Evolutionary conservation across 2,797 vertebrate species (phyloP), one percentile per base, ranked within the genome.

Genomic region (Thalassophryne amazonica): DNA sequence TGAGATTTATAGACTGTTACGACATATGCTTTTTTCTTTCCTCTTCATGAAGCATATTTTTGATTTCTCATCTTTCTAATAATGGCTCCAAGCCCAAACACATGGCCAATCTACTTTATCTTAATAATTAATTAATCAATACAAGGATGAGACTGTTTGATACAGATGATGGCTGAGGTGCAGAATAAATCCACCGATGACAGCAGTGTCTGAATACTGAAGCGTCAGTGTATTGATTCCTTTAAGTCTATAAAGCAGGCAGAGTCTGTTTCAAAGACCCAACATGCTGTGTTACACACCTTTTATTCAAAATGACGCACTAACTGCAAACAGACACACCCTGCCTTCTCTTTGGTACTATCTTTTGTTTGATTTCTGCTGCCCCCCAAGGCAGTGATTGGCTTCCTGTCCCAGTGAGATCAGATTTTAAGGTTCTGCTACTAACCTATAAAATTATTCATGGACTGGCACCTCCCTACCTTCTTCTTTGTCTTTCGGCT

Each of bases 121-220:
- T 29, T 20, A 17, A 52, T 47, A 57, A 54, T 35, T 9, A 15
- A 22, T 60, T 57, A 56, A 50, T 57, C 18, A 60, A 39, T 52
- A 55, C 1, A 30, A 53, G 27, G 50, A 29, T 4, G 55, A 58
- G 36, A 45, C 33, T 2, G 14, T 6, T 20, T 39, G 46, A 43
- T 20, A 45, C n/a, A 18, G 51, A 15, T 9, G 60, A 55, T 3
- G 31, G 17, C 41, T 37, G 46, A 29, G 10, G 9, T 1, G 1
- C 25, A 34, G 52, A 49, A 72, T 40, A 51, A 40, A 62, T 1
- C 13, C 40, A 41, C 42, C n/a, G 7, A 33, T 45, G 65, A 72
- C 64, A 67, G 64, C 53, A 10, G 39, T 7, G 36, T 66, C 33
- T 59, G 57, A 52, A 59, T 35, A 65, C 62, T 58, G 53, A 42